Evolutionary conservation across 2,888 invertebrate species (phyloP).

Genomic region (Erebia epiphron): DNA sequence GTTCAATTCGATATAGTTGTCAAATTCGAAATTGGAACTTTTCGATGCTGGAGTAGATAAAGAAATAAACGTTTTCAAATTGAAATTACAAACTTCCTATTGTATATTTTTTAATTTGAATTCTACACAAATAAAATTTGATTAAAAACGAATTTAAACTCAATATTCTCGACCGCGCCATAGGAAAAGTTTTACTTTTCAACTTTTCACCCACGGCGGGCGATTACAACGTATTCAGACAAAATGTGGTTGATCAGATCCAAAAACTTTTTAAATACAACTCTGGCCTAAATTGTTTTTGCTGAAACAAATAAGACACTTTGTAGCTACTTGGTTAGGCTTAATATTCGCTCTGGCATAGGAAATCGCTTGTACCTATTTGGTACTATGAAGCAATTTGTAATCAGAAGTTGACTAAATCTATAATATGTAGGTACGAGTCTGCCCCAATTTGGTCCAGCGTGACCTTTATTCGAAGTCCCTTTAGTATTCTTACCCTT

Average conservation of each 20-base stretch:
- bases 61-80: not conserved
- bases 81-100: not conserved
- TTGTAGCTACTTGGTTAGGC: not conserved
- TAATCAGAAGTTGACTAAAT: not conserved
- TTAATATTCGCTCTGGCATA: not conserved
- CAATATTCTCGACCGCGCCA: not conserved
- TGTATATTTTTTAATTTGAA: too few species aligned
- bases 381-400: constrained; percentile 1
- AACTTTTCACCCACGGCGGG: not conserved
- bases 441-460: not conserved
- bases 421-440: not conserved
- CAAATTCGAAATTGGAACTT: too few species aligned
- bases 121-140: not conserved
- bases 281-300: not conserved
- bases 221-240: not conserved
- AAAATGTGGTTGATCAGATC: not conserved
- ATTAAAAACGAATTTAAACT: not conserved
- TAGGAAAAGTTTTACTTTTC: not conserved
- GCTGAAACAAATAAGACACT: not conserved
- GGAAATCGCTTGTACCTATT: not conserved
- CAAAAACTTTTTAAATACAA: not conserved
- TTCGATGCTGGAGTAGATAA: too few species aligned
- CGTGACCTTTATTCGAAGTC: constrained; percentile 7
- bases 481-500: constrained; percentile 11
- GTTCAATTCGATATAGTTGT: too few species aligned